phyloP scores from a whole-genome alignment of 2,888 invertebrate genomes.

The Oscheius sp. region DNA sequence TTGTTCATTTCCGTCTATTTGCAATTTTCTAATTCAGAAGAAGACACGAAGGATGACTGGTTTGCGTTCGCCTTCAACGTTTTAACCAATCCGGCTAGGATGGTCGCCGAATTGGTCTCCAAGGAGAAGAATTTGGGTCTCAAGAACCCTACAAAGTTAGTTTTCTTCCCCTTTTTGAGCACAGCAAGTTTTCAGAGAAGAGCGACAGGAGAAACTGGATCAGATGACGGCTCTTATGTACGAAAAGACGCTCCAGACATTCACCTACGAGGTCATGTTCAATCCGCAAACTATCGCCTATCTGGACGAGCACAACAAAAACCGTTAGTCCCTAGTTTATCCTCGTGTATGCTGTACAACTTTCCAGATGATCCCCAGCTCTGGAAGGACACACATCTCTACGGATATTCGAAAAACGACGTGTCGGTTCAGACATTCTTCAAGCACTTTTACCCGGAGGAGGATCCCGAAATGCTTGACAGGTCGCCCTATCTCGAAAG shows the following conservation, averaged over 20 bases:
- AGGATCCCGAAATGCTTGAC: not conserved
- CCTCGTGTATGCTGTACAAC: not conserved
- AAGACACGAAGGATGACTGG: conserved; percentile 8
- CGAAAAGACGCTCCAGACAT: conserved; percentile 3
- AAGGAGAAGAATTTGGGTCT: conserved; percentile 2
- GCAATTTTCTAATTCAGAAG: not conserved
- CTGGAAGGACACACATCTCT: conserved; percentile 10
- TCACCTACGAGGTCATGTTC: conserved; percentile 9
- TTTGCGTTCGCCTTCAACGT: conserved; percentile 8
- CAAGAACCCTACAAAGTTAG: not conserved
- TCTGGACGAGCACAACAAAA: conserved; percentile 12
- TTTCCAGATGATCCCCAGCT: not conserved
- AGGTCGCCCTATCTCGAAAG: not conserved
- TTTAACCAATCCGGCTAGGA: not conserved
- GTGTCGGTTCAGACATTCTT: not conserved
- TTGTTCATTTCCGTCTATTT: not conserved
- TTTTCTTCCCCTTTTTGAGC: not conserved
- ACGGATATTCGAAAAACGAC: not conserved
- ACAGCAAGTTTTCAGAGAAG: not conserved
- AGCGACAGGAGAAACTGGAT: not conserved
- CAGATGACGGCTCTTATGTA: not conserved
- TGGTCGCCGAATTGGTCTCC: not conserved
- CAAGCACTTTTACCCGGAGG: conserved; percentile 4
- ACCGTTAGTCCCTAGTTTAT: not conserved
- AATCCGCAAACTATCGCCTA: not conserved